phyloP scores from a whole-genome alignment of 2,113 vertebrate species.

The Microtus oregoni region DNA sequence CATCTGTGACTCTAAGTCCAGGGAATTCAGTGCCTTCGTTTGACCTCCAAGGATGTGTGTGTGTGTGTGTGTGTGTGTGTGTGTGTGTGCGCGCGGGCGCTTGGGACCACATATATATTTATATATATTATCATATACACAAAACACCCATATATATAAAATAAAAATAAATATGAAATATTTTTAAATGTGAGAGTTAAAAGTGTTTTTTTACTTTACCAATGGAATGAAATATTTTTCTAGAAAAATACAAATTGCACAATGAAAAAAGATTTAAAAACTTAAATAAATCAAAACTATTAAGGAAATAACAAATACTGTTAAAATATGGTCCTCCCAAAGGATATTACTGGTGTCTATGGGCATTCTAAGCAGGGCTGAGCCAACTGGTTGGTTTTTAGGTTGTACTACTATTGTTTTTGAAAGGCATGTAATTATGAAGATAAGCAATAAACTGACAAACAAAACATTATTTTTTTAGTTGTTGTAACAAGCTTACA shows the following conservation, averaged over 20 bases:
- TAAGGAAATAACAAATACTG: not conserved
- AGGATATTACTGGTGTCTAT: not conserved
- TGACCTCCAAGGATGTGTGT: not conserved
- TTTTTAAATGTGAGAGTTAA: not conserved
- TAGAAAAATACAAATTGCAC: not conserved
- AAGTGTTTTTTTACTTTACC: not conserved
- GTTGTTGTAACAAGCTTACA: not conserved
- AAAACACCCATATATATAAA: not conserved
- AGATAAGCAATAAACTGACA: conserved; percentile 4
- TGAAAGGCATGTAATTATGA: conserved; percentile 33
- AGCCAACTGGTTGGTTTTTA: not conserved
- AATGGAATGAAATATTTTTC: not conserved
- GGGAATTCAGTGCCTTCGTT: no score
- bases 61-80: not conserved
- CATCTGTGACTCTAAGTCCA: not conserved
- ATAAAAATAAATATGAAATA: not conserved
- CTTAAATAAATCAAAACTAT: not conserved
- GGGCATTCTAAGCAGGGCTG: not conserved
- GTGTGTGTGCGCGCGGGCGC: no score
- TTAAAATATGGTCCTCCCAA: not conserved
- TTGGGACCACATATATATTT: not conserved
- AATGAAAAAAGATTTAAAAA: not conserved
- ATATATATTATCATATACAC: not conserved
- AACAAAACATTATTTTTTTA: conserved; percentile 18
- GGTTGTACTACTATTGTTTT: not conserved